A percentile compares a stretch with the other conserved stretches of the same genome.
These are phyloP conservation scores for Litocranius walleri DNA, from an alignment of 2,113 vertebrate genomes.

Conservation along the genomic window DNA sequence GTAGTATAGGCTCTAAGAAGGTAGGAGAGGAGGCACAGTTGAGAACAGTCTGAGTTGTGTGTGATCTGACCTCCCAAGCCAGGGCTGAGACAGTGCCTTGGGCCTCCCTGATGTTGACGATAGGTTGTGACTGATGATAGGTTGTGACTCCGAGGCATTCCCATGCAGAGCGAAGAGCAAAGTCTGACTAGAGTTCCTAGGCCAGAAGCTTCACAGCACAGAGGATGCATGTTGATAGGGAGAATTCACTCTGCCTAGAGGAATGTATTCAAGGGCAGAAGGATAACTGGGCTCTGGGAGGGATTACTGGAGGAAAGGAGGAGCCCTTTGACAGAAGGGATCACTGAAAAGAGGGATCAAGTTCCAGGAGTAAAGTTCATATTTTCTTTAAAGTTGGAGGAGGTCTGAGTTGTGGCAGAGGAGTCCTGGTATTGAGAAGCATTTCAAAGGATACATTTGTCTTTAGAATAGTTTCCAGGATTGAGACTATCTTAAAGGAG, in stretches of 20 bases:
- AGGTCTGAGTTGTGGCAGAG: not conserved
- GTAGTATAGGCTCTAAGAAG: not conserved
- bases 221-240: not conserved
- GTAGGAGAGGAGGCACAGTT: not conserved
- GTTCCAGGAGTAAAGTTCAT: not conserved
- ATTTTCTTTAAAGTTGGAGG: slow-evolving; percentile 7
- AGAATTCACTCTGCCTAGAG: not conserved
- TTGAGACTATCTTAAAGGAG: not conserved
- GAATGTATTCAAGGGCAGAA: not conserved
- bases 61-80: not conserved
- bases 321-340: not conserved
- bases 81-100: not conserved
- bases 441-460: not conserved
- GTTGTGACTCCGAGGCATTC: not conserved
- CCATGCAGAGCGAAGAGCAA: not conserved
- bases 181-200: not conserved
- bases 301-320: not conserved
- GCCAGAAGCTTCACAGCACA: not conserved
- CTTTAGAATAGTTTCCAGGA: not conserved
- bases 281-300: not conserved
- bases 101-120: not conserved
- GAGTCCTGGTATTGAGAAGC: not conserved
- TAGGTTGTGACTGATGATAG: not conserved
- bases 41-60: not conserved
- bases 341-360: not conserved